These are phyloP conservation scores for Monopis laevigella DNA, from an alignment of 2,888 invertebrate species.

Conservation along the genomic window DNA sequence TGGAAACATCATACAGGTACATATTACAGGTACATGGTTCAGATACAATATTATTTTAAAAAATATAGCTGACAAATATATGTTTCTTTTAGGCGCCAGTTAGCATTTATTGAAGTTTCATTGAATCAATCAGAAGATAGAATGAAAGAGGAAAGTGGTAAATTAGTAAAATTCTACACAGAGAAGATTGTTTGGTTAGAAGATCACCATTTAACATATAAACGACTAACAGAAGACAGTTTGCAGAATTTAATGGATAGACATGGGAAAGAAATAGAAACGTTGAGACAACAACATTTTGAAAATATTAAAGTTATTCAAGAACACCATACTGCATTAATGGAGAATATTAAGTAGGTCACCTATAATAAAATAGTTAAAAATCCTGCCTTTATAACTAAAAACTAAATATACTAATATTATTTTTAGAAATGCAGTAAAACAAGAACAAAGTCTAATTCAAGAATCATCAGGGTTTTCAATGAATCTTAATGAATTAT, in stretches of 20 bases:
- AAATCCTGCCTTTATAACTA: not conserved
- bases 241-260: constrained; percentile 50
- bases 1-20: constrained; percentile 72
- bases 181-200: constrained; percentile 62
- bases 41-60: not conserved
- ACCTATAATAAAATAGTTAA: not conserved
- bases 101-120: constrained; percentile 65
- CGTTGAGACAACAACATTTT: constrained; percentile 52
- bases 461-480: constrained; percentile 59
- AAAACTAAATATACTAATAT: not conserved
- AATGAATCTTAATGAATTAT: constrained; percentile 52
- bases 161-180: constrained; percentile 51
- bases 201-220: constrained; percentile 56
- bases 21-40: too few relatives aligned
- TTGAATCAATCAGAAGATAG: constrained; percentile 65
- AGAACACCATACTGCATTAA: constrained; percentile 59
- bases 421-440: constrained; percentile 50
- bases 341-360: constrained; percentile 65
- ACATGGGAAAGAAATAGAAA: constrained; percentile 47
- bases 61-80: not conserved
- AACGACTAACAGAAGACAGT: constrained; percentile 63
- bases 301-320: constrained; percentile 50
- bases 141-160: constrained; percentile 67
- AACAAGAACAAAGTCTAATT: constrained; percentile 57
- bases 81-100: constrained; percentile 59